These are phyloP conservation scores for Melanotaenia pygmaea DNA, from an alignment of 2,797 vertebrate species.

Conservation along the genomic window DNA sequence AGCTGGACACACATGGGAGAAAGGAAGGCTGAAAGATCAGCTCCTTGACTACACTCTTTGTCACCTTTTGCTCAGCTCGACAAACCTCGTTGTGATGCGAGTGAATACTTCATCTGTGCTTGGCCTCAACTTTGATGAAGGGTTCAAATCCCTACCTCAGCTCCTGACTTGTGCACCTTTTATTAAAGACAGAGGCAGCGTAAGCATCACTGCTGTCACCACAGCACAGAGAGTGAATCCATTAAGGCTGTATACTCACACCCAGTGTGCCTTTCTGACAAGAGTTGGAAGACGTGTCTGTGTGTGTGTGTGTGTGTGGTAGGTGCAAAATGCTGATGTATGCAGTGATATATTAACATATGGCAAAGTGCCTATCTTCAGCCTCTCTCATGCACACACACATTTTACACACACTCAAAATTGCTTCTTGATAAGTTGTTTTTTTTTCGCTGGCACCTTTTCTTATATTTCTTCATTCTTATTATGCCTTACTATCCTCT, in stretches of 20 bases:
- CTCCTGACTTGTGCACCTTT: slow-evolving; percentile 48
- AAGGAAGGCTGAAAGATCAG: slow-evolving; percentile 25
- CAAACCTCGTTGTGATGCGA: slow-evolving; percentile 20
- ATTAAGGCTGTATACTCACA: slow-evolving; percentile 35
- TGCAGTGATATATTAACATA: slow-evolving; percentile 60
- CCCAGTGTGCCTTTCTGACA: slow-evolving; percentile 30
- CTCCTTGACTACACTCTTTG: slow-evolving; percentile 29
- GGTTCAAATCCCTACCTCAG: slow-evolving; percentile 48
- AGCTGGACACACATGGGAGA: slow-evolving; percentile 10
- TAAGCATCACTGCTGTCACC: slow-evolving; percentile 40
- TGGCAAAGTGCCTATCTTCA: slow-evolving; percentile 43
- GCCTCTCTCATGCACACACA: slow-evolving; percentile 17
- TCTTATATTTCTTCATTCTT: slow-evolving; percentile 45
- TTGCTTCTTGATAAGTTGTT: slow-evolving; percentile 31
- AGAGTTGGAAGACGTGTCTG: slow-evolving; percentile 21
- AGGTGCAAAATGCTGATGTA: slow-evolving; percentile 69
- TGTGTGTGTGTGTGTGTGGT: slow-evolving; percentile 15
- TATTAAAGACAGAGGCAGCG: slow-evolving; percentile 49
- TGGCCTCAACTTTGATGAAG: slow-evolving; percentile 42
- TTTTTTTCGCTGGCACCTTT: slow-evolving; percentile 31
- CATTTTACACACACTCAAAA: slow-evolving; percentile 1
- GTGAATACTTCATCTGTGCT: slow-evolving; percentile 51
- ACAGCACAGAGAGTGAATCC: slow-evolving; percentile 40
- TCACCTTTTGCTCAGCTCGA: slow-evolving; percentile 50
- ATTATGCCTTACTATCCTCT: slow-evolving; percentile 38